Percentiles rank a stretch among this genome's conserved stretches.
These are phyloP conservation scores for Muricea muricata DNA, from an alignment of 92 coral and sea anemone genomes.

Conservation along the genomic window DNA sequence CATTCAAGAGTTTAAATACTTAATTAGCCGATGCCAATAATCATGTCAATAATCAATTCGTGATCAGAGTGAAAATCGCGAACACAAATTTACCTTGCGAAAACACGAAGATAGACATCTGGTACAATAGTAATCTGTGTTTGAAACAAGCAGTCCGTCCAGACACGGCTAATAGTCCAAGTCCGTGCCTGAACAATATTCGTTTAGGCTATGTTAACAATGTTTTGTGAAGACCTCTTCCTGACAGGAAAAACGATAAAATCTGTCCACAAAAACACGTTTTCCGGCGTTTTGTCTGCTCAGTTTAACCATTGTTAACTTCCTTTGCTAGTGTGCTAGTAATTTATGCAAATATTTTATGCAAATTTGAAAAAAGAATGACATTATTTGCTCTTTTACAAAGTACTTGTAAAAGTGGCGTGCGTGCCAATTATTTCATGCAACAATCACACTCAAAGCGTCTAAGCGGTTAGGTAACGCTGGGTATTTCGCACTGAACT, in stretches of 20 bases:
- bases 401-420: neutral
- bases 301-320: neutral
- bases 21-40: no score
- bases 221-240: neutral
- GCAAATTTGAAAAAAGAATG: neutral
- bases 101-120: no score
- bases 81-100: no score
- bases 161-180: no score
- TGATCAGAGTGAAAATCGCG: no score
- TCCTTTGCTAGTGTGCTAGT: neutral
- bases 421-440: neutral
- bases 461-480: no score
- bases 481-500: no score
- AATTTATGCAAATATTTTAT: neutral
- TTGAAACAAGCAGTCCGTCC: constrained; percentile 2
- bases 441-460: no score
- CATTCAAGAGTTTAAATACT: no score
- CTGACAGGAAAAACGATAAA: constrained; percentile 6
- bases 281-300: constrained; percentile 8
- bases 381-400: no score
- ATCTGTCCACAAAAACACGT: neutral
- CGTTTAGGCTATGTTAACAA: neutral
- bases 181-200: neutral
- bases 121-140: no score
- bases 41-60: no score